phyloP scores from a whole-genome alignment of 2,113 vertebrate species.

The Caracal caracal region DNA sequence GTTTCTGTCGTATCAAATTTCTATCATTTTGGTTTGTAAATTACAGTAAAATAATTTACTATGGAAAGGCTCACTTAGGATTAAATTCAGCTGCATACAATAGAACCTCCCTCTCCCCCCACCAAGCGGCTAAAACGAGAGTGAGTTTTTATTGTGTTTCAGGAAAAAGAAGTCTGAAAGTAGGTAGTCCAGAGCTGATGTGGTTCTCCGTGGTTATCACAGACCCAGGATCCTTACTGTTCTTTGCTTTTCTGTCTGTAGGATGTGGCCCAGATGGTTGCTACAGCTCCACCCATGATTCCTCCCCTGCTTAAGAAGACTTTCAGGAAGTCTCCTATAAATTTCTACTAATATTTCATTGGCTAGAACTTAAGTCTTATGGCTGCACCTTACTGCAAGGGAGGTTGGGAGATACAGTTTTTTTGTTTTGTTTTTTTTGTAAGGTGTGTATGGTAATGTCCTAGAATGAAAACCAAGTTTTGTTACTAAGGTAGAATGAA shows the following conservation, averaged over 20 bases:
- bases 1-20: slow-evolving; percentile 21
- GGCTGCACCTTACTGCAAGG: neutral
- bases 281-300: neutral
- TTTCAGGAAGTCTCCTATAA: neutral
- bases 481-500: neutral
- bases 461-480: neutral
- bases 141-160: neutral
- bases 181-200: neutral
- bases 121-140: neutral
- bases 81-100: neutral
- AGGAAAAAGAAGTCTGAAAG: neutral
- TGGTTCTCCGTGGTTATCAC: neutral
- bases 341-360: neutral
- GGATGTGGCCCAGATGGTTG: neutral
- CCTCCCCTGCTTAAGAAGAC: neutral
- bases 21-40: slow-evolving; percentile 15
- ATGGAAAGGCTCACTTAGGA: neutral
- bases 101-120: neutral
- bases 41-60: slow-evolving; percentile 25
- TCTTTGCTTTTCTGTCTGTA: neutral
- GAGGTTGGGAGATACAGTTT: neutral
- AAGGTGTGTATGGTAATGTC: neutral
- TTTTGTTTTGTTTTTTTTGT: neutral
- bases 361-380: neutral
- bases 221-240: neutral